These are phyloP conservation scores for Centropus unirufus DNA, from an alignment of 2,113 vertebrate species.

Conservation along the genomic window DNA sequence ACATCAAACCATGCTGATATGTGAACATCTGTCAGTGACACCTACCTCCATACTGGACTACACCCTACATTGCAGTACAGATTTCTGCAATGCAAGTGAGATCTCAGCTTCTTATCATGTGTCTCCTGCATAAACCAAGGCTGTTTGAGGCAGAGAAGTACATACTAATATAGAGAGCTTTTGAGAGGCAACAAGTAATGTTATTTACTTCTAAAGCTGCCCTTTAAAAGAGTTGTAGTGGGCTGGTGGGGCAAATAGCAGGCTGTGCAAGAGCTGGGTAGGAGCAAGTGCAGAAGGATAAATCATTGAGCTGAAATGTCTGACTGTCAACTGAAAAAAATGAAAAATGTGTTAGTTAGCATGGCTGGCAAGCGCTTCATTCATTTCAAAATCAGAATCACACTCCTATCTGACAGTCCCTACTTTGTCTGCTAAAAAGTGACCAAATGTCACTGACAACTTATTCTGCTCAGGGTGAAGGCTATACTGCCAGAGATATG, in stretches of 20 bases:
- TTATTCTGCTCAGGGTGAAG: neutral
- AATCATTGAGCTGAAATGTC: neutral
- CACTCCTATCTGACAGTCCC: neutral
- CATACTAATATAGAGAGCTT: neutral
- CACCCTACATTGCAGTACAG: neutral
- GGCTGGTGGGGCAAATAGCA: neutral
- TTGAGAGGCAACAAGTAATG: neutral
- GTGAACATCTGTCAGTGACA: neutral
- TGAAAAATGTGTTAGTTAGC: neutral
- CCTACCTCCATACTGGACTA: neutral
- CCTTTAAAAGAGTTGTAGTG: neutral
- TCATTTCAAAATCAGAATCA: neutral
- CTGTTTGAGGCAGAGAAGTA: neutral
- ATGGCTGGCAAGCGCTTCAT: neutral
- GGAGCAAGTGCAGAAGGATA: neutral
- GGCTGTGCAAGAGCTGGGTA: neutral
- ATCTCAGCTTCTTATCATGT: neutral
- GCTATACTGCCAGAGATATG: neutral
- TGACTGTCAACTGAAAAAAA: neutral
- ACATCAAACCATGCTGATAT: neutral
- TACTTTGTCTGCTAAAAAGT: neutral
- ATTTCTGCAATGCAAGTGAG: neutral
- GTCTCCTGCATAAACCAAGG: neutral
- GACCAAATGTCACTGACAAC: neutral
- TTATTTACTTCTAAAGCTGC: neutral